A percentile compares a stretch with the other conserved stretches of the same genome.
Conservation (phyloP, 2,113 vertebrate genomes). For the Baryphthengus martii region DNA sequence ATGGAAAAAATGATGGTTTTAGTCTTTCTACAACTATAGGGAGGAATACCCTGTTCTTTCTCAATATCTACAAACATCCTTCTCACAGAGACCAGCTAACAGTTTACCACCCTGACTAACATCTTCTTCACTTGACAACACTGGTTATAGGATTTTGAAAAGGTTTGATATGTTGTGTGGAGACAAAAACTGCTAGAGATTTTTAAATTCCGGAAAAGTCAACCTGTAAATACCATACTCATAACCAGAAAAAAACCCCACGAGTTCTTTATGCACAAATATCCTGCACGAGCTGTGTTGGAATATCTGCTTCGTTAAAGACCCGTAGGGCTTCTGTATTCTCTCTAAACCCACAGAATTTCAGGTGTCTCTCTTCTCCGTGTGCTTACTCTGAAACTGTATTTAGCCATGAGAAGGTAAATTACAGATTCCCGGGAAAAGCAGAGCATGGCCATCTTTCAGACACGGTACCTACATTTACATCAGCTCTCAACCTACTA, state of each 20-base stretch:
- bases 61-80: neutral
- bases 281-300: neutral
- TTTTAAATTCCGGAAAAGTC: neutral
- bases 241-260: neutral
- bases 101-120: neutral
- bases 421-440: neutral
- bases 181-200: neutral
- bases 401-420: neutral
- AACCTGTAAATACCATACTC: neutral
- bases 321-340: neutral
- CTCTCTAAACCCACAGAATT: neutral
- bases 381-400: neutral
- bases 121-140: neutral
- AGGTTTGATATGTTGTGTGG: neutral
- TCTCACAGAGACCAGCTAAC: neutral
- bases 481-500: neutral
- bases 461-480: neutral
- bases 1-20: neutral
- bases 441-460: neutral
- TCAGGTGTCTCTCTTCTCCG: neutral
- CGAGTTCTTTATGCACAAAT: neutral
- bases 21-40: neutral
- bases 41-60: neutral
- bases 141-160: neutral
- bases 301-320: neutral